Percentiles rank a stretch among this genome's conserved stretches.
Conservation (phyloP, 2,113 vertebrate genomes). For the Heliornis fulica region DNA sequence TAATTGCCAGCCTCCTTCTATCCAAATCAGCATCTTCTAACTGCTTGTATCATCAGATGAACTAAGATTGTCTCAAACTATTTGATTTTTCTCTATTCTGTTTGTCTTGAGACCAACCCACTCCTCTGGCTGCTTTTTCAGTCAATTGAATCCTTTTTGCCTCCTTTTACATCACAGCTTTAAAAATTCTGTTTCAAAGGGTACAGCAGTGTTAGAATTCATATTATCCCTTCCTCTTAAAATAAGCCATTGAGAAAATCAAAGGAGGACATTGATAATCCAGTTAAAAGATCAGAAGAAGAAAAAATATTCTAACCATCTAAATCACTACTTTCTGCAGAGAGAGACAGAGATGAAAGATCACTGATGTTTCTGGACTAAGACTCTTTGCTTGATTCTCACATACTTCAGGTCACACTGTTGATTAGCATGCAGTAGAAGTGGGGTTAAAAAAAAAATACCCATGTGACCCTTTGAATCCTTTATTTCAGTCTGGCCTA, state of each 20-base stretch:
- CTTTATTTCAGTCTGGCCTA: neutral
- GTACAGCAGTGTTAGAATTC: neutral
- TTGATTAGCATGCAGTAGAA: neutral
- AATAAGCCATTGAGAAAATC: constrained; percentile 33
- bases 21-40: neutral
- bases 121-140: neutral
- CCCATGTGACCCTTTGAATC: neutral
- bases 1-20: neutral
- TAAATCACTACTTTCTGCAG: neutral
- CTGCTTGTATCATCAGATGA: neutral
- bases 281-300: constrained; percentile 42
- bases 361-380: neutral
- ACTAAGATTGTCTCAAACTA: neutral
- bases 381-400: neutral
- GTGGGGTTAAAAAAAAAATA: neutral
- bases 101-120: neutral
- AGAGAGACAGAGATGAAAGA: neutral
- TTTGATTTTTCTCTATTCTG: neutral
- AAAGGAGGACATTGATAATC: constrained; percentile 34
- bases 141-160: neutral
- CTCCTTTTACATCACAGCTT: neutral
- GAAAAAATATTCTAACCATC: neutral
- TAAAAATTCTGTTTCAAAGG: constrained; percentile 24
- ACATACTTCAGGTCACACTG: neutral
- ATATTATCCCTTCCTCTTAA: neutral